Conservation (phyloP, 1,140 invertebrate species). For the Neoseiulus cucumeris region DNA sequence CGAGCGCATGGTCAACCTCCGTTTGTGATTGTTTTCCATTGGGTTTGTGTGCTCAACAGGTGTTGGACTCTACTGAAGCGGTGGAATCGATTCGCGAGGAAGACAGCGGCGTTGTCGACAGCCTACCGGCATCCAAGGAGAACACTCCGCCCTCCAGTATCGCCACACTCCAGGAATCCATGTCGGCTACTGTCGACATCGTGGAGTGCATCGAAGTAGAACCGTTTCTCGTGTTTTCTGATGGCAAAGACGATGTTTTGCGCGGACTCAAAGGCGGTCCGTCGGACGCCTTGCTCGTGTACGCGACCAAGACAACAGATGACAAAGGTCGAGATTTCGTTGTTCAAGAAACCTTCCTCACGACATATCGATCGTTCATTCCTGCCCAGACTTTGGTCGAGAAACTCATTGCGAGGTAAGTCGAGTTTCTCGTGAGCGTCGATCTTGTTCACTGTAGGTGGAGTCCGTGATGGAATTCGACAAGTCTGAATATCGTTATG, state of each 20-base stretch:
- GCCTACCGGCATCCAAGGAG: not conserved
- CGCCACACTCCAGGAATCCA: not conserved
- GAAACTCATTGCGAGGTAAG: constrained; percentile 41
- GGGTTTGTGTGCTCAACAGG: too few species aligned
- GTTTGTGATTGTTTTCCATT: too few species aligned
- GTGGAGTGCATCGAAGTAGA: constrained; percentile 3
- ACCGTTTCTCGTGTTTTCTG: constrained; percentile 14
- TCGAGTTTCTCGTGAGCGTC: not conserved
- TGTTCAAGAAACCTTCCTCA: constrained; percentile 90
- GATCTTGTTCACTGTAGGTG: not conserved
- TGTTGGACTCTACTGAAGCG: too few species aligned
- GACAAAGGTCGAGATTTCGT: constrained; percentile 46
- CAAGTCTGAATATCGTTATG: not conserved
- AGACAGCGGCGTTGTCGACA: constrained; percentile 9
- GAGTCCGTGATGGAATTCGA: not conserved
- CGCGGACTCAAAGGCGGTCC: constrained; percentile 71
- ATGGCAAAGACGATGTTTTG: constrained; percentile 18
- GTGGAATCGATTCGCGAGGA: not conserved
- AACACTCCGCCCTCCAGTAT: constrained; percentile 3
- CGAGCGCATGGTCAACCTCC: too few species aligned
- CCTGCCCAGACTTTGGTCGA: constrained; percentile 62
- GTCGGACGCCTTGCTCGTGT: constrained; percentile 72
- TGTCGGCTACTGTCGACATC: not conserved
- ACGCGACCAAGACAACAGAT: constrained; percentile 48
- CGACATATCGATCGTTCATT: constrained; percentile 87